Conservation (phyloP, 2,113 vertebrate genomes). For the Saguinus midas region DNA sequence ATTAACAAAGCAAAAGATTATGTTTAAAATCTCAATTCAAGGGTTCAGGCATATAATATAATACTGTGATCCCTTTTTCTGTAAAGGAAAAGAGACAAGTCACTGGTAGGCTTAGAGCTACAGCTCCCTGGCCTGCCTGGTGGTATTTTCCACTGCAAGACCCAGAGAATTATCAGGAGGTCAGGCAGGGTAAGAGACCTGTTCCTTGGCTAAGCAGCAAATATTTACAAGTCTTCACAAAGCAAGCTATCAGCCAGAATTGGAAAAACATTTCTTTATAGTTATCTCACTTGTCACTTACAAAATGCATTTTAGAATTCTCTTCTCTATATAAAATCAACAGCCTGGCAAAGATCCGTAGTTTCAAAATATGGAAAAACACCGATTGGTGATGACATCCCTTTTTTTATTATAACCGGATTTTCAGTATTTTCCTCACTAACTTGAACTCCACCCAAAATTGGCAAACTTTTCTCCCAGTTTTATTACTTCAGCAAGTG, state of each 20-base stretch:
- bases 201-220: background rate
- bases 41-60: background rate
- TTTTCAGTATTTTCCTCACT: background rate
- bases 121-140: background rate
- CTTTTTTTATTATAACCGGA: background rate
- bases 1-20: conserved; percentile 6
- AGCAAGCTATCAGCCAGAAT: background rate
- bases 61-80: background rate
- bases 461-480: background rate
- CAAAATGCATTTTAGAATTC: background rate
- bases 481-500: background rate
- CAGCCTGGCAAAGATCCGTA: background rate
- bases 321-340: conserved; percentile 35
- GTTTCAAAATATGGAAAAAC: conserved; percentile 45
- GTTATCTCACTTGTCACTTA: background rate
- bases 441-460: background rate
- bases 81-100: background rate
- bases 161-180: background rate
- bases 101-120: background rate
- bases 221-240: conserved; percentile 32
- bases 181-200: background rate
- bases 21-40: background rate
- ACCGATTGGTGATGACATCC: background rate
- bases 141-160: background rate
- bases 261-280: conserved; percentile 11